Percentiles rank a stretch among this genome's conserved stretches.
phyloP scores from a whole-genome alignment of 2,888 invertebrate species.

The Augiades crinisus region DNA sequence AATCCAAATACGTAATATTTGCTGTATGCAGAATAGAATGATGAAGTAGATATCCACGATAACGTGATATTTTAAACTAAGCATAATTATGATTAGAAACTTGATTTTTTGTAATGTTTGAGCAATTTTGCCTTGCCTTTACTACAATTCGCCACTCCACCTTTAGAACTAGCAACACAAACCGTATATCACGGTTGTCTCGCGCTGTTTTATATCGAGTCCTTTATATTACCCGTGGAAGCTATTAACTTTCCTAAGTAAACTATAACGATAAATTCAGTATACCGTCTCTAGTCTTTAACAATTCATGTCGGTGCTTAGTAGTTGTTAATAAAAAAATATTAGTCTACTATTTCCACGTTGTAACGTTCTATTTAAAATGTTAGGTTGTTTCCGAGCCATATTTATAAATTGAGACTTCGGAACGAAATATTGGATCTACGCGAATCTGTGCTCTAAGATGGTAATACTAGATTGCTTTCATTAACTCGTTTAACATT shows the following conservation, averaged over 20 bases:
- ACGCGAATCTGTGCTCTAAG: neutral
- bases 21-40: too few species aligned
- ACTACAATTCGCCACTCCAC: constrained; percentile 16
- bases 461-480: neutral
- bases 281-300: constrained; percentile 28
- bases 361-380: neutral
- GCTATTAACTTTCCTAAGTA: constrained; percentile 61
- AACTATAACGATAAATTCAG: constrained; percentile 70
- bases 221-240: constrained; percentile 50
- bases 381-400: too few species aligned
- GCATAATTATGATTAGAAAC: neutral
- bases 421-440: too few species aligned
- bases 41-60: too few species aligned
- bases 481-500: constrained; percentile 1
- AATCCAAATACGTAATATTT: too few species aligned
- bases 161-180: constrained; percentile 23
- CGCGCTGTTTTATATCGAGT: constrained; percentile 48
- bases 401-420: too few species aligned
- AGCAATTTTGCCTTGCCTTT: neutral
- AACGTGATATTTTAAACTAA: too few species aligned
- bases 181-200: constrained; percentile 37
- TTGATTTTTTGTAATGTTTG: too few species aligned
- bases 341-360: constrained; percentile 4
- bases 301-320: constrained; percentile 25
- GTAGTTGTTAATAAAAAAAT: constrained; percentile 24